A percentile compares a stretch with the other conserved stretches of the same genome.
phyloP scores from a whole-genome alignment of 2,888 invertebrate genomes.

The Pemphredon lugubris region DNA sequence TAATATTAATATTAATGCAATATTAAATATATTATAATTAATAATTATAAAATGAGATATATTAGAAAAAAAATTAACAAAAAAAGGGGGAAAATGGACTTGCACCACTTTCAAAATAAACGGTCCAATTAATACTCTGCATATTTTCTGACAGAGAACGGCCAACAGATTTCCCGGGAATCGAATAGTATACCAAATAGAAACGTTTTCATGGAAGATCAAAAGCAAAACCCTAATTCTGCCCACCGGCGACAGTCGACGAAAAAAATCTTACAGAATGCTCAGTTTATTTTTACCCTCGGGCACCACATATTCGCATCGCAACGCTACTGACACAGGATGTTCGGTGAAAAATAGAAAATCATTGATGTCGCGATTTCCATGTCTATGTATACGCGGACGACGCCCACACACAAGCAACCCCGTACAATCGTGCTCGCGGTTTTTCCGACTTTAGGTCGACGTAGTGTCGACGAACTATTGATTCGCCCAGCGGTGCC shows the following conservation, averaged over 20 bases:
- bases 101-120: too few species aligned
- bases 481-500: conserved; percentile 67
- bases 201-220: too few species aligned
- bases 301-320: background rate
- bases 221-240: background rate
- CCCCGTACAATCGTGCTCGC: conserved; percentile 36
- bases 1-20: too few species aligned
- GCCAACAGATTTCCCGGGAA: too few species aligned
- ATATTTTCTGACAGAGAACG: too few species aligned
- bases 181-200: too few species aligned
- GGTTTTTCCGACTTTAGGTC: conserved; percentile 59
- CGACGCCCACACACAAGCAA: too few species aligned
- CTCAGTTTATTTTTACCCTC: conserved; percentile 53
- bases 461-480: conserved; percentile 75
- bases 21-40: too few species aligned
- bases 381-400: background rate
- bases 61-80: too few species aligned
- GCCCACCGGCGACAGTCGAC: conserved; percentile 13
- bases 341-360: conserved; percentile 15
- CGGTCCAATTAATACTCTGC: too few species aligned
- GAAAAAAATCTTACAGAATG: conserved; percentile 29
- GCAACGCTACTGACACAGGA: conserved; percentile 8
- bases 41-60: too few species aligned
- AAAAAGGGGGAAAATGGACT: too few species aligned
- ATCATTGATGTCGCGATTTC: background rate